phyloP scores from a whole-genome alignment of 2,113 vertebrate species.

The Seriola quinqueradiata region DNA sequence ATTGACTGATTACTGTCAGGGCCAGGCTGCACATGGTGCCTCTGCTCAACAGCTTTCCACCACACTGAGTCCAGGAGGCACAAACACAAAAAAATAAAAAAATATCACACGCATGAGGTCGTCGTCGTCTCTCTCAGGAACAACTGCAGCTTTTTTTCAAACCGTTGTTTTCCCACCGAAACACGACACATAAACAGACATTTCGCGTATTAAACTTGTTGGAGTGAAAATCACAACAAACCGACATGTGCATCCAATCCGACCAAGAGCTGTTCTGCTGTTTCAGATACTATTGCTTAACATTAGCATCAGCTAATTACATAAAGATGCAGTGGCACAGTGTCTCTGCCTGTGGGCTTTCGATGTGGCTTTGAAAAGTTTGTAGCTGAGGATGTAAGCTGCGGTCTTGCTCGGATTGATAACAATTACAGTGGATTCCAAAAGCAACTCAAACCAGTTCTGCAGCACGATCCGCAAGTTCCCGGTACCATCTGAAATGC shows the following conservation, averaged over 20 bases:
- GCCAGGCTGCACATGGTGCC: constrained; percentile 68
- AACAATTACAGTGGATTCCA: background rate
- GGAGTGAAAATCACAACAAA: background rate
- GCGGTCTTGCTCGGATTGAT: background rate
- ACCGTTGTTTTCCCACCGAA: background rate
- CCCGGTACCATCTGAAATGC: background rate
- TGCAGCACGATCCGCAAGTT: too few species aligned
- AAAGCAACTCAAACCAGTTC: background rate
- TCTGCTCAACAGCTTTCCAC: constrained; percentile 57
- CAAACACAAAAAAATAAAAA: constrained; percentile 29
- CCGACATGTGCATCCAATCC: background rate
- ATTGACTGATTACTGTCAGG: constrained; percentile 79
- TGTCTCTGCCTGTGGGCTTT: background rate
- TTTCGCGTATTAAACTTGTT: background rate
- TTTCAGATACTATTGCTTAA: background rate
- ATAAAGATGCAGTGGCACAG: too few species aligned
- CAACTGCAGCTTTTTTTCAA: background rate
- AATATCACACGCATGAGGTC: background rate
- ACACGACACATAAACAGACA: background rate
- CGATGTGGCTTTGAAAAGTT: background rate
- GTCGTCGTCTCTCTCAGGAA: background rate
- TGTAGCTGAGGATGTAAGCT: background rate
- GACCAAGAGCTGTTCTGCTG: background rate
- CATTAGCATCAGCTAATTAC: background rate
- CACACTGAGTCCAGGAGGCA: constrained; percentile 42